Percentiles rank a stretch among this genome's conserved stretches.
These are phyloP conservation scores for Saccopteryx bilineata DNA, from an alignment of 2,113 vertebrate genomes.

Conservation along the genomic window DNA sequence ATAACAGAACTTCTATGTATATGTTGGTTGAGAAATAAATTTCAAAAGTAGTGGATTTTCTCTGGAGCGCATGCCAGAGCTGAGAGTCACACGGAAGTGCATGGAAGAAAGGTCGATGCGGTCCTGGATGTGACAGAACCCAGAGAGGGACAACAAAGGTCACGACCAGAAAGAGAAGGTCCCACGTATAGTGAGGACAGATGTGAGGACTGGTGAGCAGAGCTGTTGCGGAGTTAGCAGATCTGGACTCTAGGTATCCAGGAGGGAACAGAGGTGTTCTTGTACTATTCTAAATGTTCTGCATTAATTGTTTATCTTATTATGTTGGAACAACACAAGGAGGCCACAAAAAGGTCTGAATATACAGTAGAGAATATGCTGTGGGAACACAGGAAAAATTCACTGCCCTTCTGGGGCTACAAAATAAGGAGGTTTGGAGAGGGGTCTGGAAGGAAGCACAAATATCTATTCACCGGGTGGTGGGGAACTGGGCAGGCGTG, in stretches of 20 bases:
- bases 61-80: neutral
- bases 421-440: neutral
- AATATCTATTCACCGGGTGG: neutral
- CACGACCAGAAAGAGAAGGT: neutral
- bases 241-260: neutral
- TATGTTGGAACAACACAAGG: neutral
- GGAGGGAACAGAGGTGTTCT: neutral
- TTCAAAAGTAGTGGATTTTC: neutral
- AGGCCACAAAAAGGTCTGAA: neutral
- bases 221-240: neutral
- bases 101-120: neutral
- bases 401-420: neutral
- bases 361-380: neutral
- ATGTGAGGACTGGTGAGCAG: neutral
- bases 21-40: neutral
- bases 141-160: neutral
- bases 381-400: neutral
- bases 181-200: neutral
- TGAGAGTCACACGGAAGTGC: neutral
- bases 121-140: neutral
- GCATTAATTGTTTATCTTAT: neutral
- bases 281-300: neutral
- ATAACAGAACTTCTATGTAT: neutral
- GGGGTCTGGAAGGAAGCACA: neutral
- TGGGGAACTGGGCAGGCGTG: fast-evolving